phyloP scores from a whole-genome alignment of 53 echinoderm and acorn worm species.

The Paracentrotus lividus region DNA sequence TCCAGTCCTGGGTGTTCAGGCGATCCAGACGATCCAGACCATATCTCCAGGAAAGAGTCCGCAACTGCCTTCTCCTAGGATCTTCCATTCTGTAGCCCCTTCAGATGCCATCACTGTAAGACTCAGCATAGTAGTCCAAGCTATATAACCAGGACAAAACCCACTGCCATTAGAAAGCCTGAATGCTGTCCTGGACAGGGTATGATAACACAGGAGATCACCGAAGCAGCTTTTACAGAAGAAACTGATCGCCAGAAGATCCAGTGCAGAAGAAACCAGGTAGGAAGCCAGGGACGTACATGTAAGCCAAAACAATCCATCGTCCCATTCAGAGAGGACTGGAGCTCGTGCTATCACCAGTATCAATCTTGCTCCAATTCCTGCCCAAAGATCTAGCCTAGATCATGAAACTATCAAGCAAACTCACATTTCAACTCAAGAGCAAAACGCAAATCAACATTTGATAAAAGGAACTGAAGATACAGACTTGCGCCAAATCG shows the following conservation, averaged over 20 bases:
- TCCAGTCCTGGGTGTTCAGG: background rate
- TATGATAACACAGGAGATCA: constrained; percentile 1
- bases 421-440: background rate
- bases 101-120: constrained; percentile 83
- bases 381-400: background rate
- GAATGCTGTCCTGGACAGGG: constrained; percentile 22
- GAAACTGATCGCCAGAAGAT: constrained; percentile 66
- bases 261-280: constrained; percentile 54
- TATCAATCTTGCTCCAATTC: background rate
- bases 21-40: constrained; percentile 8
- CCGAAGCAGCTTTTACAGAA: constrained; percentile 52
- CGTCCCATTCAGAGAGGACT: background rate
- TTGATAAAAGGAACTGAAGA: background rate
- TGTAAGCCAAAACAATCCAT: constrained; percentile 8
- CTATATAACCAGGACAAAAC: constrained; percentile 36
- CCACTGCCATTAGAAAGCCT: constrained; percentile 57
- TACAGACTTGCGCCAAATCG: background rate
- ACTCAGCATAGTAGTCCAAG: constrained; percentile 72
- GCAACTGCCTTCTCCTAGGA: constrained; percentile 82
- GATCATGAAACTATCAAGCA: background rate
- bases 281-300: constrained; percentile 1
- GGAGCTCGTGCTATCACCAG: background rate
- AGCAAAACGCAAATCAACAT: background rate
- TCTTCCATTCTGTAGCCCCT: constrained; percentile 84
- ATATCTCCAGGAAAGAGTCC: constrained; percentile 74